Percentiles rank a stretch among this genome's conserved stretches.
Evolutionary conservation across 1,140 invertebrate genomes (phyloP).

Genomic region (Drosophila suzukii): DNA sequence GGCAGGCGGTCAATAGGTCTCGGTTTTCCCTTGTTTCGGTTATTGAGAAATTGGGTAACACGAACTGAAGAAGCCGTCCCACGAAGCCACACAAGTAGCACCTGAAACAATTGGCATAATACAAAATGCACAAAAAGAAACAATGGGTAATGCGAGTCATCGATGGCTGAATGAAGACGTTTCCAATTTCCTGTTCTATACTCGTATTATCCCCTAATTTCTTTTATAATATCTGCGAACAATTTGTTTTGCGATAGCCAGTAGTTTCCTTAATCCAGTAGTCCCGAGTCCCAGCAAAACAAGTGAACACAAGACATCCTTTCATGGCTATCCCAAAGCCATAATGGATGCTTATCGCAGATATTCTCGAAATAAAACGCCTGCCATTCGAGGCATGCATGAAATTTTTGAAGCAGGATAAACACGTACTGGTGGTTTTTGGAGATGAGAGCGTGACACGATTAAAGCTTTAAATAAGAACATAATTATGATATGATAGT

Average conservation of each 20-base stretch:
- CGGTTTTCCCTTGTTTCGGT: conserved; percentile 48
- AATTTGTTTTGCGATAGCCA: conserved; percentile 33
- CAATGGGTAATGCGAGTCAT: conserved; percentile 51
- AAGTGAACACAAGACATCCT: conserved; percentile 5
- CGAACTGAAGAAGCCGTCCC: conserved; percentile 6
- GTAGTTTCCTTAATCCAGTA: conserved; percentile 33
- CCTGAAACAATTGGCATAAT: conserved; percentile 20
- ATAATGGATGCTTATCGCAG: conserved; percentile 67
- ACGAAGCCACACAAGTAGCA: conserved; percentile 48
- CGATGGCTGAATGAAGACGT: conserved; percentile 26
- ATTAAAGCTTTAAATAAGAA: background rate
- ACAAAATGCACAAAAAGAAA: conserved; percentile 16
- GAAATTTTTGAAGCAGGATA: conserved; percentile 44
- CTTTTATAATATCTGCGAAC: conserved; percentile 23
- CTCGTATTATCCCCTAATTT: conserved; percentile 39
- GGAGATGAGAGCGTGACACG: conserved; percentile 33
- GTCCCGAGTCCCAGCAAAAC: conserved; percentile 1
- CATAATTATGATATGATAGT: too few species aligned
- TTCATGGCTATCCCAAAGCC: conserved; percentile 37
- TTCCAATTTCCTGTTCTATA: conserved; percentile 28
- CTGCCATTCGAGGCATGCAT: conserved; percentile 51
- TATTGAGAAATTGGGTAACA: conserved; percentile 25
- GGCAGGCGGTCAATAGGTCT: conserved; percentile 49
- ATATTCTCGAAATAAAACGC: conserved; percentile 55
- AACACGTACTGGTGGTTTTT: conserved; percentile 10